These are phyloP conservation scores for Caenorhabditis elegans DNA, from an alignment of 1,140 invertebrate species.

Conservation along the genomic window DNA sequence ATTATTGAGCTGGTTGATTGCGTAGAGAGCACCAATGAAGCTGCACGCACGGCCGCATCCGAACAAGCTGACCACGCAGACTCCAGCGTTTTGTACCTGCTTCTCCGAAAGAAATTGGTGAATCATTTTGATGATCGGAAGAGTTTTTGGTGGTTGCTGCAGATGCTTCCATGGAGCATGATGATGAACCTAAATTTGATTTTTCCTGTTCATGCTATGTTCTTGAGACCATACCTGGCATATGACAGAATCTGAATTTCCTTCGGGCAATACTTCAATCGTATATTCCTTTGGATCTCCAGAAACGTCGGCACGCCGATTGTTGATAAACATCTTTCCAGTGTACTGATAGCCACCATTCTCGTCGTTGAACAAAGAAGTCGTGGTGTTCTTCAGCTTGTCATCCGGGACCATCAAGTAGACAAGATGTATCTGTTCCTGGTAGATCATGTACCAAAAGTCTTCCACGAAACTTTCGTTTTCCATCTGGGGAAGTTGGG, in stretches of 20 bases:
- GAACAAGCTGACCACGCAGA: neutral
- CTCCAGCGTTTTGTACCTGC: neutral
- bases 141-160: neutral
- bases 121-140: constrained; percentile 18
- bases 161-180: neutral
- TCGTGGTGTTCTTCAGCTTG: neutral
- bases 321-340: constrained; percentile 11
- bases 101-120: constrained; percentile 2
- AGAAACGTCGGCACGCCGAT: neutral
- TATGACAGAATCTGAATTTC: constrained; percentile 19
- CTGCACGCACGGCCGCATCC: neutral
- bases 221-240: neutral
- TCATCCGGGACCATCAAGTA: constrained; percentile 1
- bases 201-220: too few species aligned
- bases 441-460: constrained; percentile 8
- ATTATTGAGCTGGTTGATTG: neutral
- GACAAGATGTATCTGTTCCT: constrained; percentile 1
- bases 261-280: neutral
- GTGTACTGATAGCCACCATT: neutral
- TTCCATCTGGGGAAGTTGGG: neutral
- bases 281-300: constrained; percentile 14
- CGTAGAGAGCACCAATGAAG: constrained; percentile 3
- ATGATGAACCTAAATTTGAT: neutral
- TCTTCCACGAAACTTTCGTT: constrained; percentile 20
- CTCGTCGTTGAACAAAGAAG: neutral